phyloP scores from a whole-genome alignment of 2,113 vertebrate genomes.

The Eolophus roseicapilla region DNA sequence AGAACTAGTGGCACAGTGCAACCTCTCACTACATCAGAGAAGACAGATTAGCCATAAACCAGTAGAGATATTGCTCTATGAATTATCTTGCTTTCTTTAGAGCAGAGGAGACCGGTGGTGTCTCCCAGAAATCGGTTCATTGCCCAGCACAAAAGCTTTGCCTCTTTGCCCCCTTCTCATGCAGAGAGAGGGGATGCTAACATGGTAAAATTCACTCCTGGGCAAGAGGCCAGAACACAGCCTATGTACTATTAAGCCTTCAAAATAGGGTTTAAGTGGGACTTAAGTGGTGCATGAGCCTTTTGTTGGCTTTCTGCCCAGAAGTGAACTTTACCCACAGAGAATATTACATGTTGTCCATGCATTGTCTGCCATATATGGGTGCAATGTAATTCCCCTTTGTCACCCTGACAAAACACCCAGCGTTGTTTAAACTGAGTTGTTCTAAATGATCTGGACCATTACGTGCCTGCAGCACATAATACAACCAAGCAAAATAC shows the following conservation, averaged over 20 bases:
- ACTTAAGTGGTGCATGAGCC: constrained; percentile 56
- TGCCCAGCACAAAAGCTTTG: constrained; percentile 13
- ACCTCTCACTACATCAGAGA: not conserved
- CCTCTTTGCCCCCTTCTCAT: not conserved
- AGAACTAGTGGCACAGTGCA: not conserved
- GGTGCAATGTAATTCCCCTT: constrained; percentile 3
- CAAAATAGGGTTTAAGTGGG: constrained; percentile 62
- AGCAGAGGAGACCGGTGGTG: not conserved
- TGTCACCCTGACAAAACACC: not conserved
- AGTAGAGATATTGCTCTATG: not conserved
- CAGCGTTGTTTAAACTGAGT: not conserved
- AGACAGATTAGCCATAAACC: not conserved
- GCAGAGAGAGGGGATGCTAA: not conserved
- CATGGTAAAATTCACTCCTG: constrained; percentile 26
- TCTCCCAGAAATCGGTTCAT: not conserved
- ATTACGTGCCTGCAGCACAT: not conserved
- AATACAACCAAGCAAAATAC: not conserved
- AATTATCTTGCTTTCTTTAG: not conserved
- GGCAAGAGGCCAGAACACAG: constrained; percentile 54
- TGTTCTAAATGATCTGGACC: not conserved
- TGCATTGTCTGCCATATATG: not conserved
- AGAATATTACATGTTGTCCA: not conserved
- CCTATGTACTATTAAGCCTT: constrained; percentile 53
- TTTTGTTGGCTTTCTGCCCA: constrained; percentile 59
- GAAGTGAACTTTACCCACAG: constrained; percentile 52